Conservation (phyloP, 2,797 vertebrate genomes). For the Gallinago solitaria region DNA sequence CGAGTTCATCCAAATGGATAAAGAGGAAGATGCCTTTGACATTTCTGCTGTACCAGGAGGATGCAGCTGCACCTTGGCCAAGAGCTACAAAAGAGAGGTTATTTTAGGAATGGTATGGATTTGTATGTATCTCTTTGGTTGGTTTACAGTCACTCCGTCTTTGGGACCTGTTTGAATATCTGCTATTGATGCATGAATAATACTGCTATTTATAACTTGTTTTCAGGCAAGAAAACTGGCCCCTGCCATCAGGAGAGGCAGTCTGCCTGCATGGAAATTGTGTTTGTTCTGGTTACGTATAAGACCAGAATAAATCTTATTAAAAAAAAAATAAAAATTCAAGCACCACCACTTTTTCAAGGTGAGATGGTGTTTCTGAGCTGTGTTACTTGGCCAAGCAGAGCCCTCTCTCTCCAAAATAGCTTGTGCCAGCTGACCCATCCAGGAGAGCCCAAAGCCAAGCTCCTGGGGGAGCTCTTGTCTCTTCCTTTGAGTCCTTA, state of each 20-base stretch:
- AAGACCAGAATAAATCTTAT: not conserved
- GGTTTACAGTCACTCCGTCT: not conserved
- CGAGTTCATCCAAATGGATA: constrained; percentile 19
- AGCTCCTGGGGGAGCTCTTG: constrained; percentile 10
- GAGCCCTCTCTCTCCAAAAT: not conserved
- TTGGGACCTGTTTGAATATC: not conserved
- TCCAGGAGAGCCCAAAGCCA: not conserved
- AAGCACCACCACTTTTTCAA: not conserved
- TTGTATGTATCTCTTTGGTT: not conserved
- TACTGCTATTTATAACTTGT: constrained; percentile 6
- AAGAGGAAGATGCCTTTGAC: constrained; percentile 66
- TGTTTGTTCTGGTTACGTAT: accelerated
- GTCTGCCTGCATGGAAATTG: not conserved
- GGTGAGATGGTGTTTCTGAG: not conserved
- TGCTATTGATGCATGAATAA: not conserved
- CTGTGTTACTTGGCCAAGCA: not conserved
- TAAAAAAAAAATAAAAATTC: not conserved
- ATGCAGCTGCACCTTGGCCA: not conserved
- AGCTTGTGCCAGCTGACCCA: not conserved
- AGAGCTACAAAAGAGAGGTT: constrained; percentile 21
- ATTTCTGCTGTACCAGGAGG: not conserved
- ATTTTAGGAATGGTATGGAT: constrained; percentile 36
- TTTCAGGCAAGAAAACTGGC: not conserved
- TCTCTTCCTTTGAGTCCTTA: not conserved
- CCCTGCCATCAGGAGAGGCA: not conserved